These are phyloP conservation scores for Gastracanthus pulcherrimus DNA, from an alignment of 2,888 invertebrate species.

Conservation along the genomic window DNA sequence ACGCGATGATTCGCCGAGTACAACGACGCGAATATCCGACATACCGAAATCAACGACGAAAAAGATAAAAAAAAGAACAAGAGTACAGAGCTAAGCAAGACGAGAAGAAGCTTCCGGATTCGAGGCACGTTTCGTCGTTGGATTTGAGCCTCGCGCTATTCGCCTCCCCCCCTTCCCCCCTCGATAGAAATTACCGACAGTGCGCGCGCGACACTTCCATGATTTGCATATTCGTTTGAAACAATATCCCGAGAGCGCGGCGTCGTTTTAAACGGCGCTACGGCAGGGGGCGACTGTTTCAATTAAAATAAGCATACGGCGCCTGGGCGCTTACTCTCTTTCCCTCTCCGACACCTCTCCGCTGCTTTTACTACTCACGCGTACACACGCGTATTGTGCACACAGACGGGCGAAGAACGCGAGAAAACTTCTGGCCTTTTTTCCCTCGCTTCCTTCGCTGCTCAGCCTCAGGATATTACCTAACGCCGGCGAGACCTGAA, in stretches of 20 bases:
- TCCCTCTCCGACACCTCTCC: constrained; percentile 35
- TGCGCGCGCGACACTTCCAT: constrained; percentile 66
- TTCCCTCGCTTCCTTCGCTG: constrained; percentile 7
- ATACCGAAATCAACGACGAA: constrained; percentile 7
- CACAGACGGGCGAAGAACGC: constrained; percentile 29
- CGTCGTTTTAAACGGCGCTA: constrained; percentile 60
- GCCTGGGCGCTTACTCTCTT: constrained; percentile 47
- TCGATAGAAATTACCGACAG: constrained; percentile 73
- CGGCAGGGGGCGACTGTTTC: constrained; percentile 66
- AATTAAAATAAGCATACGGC: constrained; percentile 72
- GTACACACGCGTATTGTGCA: background rate
- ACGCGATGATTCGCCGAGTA: constrained; percentile 33
- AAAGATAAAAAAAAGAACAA: background rate
- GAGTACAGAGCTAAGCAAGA: background rate
- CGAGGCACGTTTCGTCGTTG: constrained; percentile 71
- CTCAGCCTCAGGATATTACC: constrained; percentile 72
- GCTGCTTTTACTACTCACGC: constrained; percentile 53
- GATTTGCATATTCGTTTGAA: constrained; percentile 78
- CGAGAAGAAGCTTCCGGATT: constrained; percentile 60
- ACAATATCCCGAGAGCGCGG: constrained; percentile 71
- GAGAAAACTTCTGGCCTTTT: constrained; percentile 55
- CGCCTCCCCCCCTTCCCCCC: constrained; percentile 47
- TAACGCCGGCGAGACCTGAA: constrained; percentile 72
- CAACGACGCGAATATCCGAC: constrained; percentile 2
- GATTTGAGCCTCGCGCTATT: constrained; percentile 61